Conservation (phyloP, 2,888 invertebrate species). For the Rhaphigaster nebulosa region DNA sequence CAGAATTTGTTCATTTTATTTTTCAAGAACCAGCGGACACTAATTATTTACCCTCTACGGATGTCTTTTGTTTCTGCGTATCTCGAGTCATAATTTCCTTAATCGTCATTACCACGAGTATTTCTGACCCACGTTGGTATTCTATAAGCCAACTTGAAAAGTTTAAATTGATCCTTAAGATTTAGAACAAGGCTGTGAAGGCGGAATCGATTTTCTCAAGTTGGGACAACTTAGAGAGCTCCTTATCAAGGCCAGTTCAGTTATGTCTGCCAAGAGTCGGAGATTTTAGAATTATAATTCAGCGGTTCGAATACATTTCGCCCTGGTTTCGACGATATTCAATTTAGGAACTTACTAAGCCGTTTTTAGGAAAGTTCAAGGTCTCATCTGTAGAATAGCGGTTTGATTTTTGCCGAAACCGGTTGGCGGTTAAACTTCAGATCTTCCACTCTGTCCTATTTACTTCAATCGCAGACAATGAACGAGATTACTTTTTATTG, state of each 20-base stretch:
- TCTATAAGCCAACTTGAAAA: slow-evolving; percentile 41
- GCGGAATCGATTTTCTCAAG: slow-evolving; percentile 34
- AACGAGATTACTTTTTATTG: too few relatives aligned
- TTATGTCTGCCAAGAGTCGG: not conserved
- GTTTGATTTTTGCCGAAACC: not conserved
- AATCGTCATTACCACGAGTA: not conserved
- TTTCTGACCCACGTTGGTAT: not conserved
- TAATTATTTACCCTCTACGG: too few relatives aligned
- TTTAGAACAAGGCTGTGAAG: slow-evolving; percentile 11
- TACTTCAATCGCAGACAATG: too few relatives aligned
- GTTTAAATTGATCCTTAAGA: slow-evolving; percentile 53
- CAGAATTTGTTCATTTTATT: too few relatives aligned
- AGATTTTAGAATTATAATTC: not conserved
- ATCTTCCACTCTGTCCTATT: not conserved
- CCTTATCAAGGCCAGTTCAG: not conserved
- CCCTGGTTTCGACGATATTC: not conserved
- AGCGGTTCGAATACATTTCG: not conserved
- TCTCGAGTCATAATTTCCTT: not conserved
- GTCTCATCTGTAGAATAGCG: not conserved
- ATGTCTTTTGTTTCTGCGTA: not conserved
- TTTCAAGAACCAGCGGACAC: too few relatives aligned
- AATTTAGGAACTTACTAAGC: not conserved
- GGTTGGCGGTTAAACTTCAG: not conserved
- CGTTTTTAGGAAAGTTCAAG: not conserved
- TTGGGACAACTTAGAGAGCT: slow-evolving; percentile 22